Conservation (phyloP, 1,140 invertebrate genomes). For the Macrosteles quadrilineatus region DNA sequence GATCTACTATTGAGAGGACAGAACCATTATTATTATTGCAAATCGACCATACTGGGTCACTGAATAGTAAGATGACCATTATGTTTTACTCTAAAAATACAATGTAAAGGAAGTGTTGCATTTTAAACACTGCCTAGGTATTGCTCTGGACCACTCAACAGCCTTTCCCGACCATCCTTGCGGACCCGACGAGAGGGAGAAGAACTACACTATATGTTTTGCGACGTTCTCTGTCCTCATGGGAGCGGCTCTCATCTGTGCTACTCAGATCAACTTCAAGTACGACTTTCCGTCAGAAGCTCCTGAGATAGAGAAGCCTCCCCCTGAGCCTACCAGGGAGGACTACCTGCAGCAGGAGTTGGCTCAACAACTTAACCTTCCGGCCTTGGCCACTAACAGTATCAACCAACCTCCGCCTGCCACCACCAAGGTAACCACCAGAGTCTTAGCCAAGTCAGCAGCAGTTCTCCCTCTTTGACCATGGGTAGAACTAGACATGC, state of each 20-base stretch:
- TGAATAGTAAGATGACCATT: too few relatives aligned
- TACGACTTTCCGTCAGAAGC: slow-evolving; percentile 28
- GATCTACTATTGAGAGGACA: too few relatives aligned
- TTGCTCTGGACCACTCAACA: slow-evolving; percentile 95
- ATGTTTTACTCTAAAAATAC: too few relatives aligned
- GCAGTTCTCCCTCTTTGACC: too few relatives aligned
- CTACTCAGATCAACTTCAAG: slow-evolving; percentile 81
- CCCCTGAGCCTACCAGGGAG: slow-evolving; percentile 56
- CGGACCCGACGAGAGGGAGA: slow-evolving; percentile 82
- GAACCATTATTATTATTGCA: too few relatives aligned
- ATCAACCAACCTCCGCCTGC: slow-evolving; percentile 48
- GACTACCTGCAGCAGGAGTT: slow-evolving; percentile 78
- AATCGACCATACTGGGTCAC: too few relatives aligned
- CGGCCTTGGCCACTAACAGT: slow-evolving; percentile 68
- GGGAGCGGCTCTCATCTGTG: slow-evolving; percentile 90
- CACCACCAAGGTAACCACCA: slow-evolving; percentile 37
- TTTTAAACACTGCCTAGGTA: slow-evolving; percentile 54
- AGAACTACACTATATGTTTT: slow-evolving; percentile 99
- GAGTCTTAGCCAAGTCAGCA: too few relatives aligned
- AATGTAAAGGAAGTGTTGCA: too few relatives aligned
- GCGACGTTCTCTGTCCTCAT: slow-evolving; percentile 96
- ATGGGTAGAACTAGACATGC: too few relatives aligned
- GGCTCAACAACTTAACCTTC: slow-evolving; percentile 76
- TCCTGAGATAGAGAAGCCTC: slow-evolving; percentile 43
- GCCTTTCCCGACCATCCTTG: slow-evolving; percentile 90